Base-by-base conservation (phyloP, 2,888 invertebrate genomes). In the Bembecia ichneumoniformis region DNA sequence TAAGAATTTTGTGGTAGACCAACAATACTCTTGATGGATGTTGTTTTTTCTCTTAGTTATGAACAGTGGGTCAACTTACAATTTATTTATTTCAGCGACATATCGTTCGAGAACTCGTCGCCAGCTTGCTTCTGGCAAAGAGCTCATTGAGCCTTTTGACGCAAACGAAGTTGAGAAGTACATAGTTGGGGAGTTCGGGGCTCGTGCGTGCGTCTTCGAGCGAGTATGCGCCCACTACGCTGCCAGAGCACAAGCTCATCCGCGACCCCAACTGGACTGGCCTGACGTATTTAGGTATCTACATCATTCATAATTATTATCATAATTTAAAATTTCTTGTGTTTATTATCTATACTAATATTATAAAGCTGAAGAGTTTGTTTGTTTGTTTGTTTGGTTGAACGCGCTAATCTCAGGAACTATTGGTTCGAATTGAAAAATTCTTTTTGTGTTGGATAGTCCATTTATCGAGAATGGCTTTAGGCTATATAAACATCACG, bases 161-260 rank as follows among this genome's bases (percentile, higher is more conserved):
- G 90, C 91, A 28, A 82, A 82, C 1, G 90, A 93, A 66, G 93
- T 94, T n/a, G 95, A 95, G 79, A 94, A 94, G 73, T 91, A 91
- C 75, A 90, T 95, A 51, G 88, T 93, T 3, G 88, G 88, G 7
- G 94, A 94, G 76, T 90, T 95, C 61, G 95, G 95, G 15, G 89
- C 91, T 36, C 89, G 91, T 55, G 93, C 94, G 28, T 95, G 95
- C 71, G 89, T 96, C 58, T 92, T 93, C 64, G 93, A 94, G 60
- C 90, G 92, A 54, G 92, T 94, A 20, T 96, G 95, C 70, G 89
- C 90, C 36, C 90, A 91, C 55, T 92, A 93, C 66, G 93, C 93
- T 0, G 88, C 82, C 47, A 82, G 88, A 51, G 89, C 91, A 10
- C 82, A 79, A 16, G 77, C 79, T 7, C 78, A 82, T 9, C 81